Conservation (phyloP, 2,888 invertebrate species). For the Oeneis ivallda region DNA sequence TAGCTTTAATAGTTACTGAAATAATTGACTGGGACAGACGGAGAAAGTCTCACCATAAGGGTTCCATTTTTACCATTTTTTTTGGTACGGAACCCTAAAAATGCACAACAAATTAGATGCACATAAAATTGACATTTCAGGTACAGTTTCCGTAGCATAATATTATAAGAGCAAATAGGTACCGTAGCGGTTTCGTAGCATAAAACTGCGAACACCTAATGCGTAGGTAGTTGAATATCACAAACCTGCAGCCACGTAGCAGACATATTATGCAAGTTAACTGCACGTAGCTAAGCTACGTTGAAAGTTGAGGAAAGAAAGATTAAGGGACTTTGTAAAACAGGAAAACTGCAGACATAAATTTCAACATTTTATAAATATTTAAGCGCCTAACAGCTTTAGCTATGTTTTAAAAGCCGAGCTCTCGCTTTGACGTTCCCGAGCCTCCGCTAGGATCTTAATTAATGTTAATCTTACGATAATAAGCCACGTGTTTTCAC, state of each 20-base stretch:
- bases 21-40: no score
- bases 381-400: slow-evolving; percentile 51
- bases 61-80: no score
- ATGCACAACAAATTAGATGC: no score
- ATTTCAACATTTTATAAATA: slow-evolving; percentile 36
- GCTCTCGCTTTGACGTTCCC: slow-evolving; percentile 66
- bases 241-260: slow-evolving; percentile 18
- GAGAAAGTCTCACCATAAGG: no score
- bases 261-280: slow-evolving; percentile 23
- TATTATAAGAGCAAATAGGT: no score
- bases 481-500: slow-evolving; percentile 71
- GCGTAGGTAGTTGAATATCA: slow-evolving; percentile 13
- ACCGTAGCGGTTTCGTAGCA: not conserved
- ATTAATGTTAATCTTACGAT: slow-evolving; percentile 77
- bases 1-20: no score
- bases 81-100: no score
- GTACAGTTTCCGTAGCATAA: not conserved
- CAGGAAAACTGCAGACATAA: slow-evolving; percentile 27
- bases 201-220: slow-evolving; percentile 5
- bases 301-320: slow-evolving; percentile 27
- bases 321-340: slow-evolving; percentile 30
- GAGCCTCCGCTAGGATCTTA: slow-evolving; percentile 61
- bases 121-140: not conserved
- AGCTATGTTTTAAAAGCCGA: slow-evolving; percentile 66
- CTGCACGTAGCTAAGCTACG: slow-evolving; percentile 19